Evolutionary conservation across 2,797 vertebrate species (phyloP).

Genomic region (Molossus alvarezi): DNA sequence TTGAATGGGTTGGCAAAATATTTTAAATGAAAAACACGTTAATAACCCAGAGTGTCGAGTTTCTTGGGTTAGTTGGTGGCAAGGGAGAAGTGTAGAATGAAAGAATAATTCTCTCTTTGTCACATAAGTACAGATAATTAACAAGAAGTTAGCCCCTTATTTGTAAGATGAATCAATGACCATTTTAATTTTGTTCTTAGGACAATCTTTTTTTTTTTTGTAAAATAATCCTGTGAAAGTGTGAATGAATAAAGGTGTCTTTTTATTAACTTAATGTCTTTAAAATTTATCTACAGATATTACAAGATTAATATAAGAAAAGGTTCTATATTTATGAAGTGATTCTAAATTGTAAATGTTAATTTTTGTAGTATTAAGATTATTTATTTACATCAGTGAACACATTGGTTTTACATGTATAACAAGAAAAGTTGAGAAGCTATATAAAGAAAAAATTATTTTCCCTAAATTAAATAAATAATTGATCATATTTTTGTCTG

Average conservation of each 20-base stretch:
- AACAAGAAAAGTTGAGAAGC: constrained; percentile 61
- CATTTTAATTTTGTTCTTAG: constrained; percentile 59
- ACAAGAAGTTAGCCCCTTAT: not conserved
- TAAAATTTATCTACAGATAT: constrained; percentile 37
- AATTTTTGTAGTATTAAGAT: constrained; percentile 72
- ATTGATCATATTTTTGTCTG: constrained; percentile 60
- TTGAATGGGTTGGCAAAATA: not conserved
- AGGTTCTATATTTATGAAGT: constrained; percentile 58
- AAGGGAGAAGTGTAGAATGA: not conserved
- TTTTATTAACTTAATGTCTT: constrained; percentile 48
- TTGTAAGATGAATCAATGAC: not conserved
- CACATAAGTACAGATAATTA: not conserved
- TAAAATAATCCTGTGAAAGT: not conserved
- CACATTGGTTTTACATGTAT: constrained; percentile 69
- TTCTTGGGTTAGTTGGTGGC: not conserved
- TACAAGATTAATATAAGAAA: constrained; percentile 15
- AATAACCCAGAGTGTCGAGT: not conserved
- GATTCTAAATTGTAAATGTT: constrained; percentile 69
- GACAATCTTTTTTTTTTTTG: not conserved
- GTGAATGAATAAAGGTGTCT: not conserved
- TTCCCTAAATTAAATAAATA: constrained; percentile 79
- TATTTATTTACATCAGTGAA: constrained; percentile 72
- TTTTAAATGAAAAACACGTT: constrained; percentile 29
- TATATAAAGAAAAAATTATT: constrained; percentile 75
- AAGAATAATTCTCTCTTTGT: not conserved